Percentiles rank a stretch among this genome's conserved stretches.
phyloP scores from a whole-genome alignment of 2,888 invertebrate genomes.

The Lacanobia wlatinum region DNA sequence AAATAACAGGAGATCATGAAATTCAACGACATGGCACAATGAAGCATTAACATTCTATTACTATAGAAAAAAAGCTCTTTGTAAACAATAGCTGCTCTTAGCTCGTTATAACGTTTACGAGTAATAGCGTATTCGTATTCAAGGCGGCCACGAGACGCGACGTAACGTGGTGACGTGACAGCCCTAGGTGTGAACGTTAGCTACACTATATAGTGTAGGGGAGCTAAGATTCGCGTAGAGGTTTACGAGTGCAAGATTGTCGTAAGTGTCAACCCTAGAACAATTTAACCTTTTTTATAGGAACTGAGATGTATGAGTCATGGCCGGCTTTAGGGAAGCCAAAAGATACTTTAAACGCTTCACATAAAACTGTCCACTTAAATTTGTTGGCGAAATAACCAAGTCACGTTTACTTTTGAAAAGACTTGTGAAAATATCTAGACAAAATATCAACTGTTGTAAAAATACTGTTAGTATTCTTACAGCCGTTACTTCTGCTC shows the following conservation, averaged over 20 bases:
- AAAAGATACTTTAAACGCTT: not conserved
- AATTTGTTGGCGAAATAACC: not conserved
- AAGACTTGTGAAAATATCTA: not conserved
- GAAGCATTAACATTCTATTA: conserved; percentile 64
- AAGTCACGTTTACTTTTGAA: conserved; percentile 22
- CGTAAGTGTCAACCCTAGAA: conserved; percentile 10
- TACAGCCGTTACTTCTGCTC: conserved; percentile 33
- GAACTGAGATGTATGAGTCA: not conserved
- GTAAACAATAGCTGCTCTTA: conserved; percentile 59
- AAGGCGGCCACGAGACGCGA: conserved; percentile 1
- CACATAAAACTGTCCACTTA: not conserved
- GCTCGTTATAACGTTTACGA: conserved; percentile 48
- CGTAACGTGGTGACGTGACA: conserved; percentile 23
- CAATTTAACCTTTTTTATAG: conserved; percentile 4
- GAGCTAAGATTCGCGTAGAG: not conserved
- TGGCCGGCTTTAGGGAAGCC: not conserved
- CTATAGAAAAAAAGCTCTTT: conserved; percentile 59
- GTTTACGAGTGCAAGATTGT: conserved; percentile 10
- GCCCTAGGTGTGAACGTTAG: conserved; percentile 17
- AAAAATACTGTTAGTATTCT: conserved; percentile 33
- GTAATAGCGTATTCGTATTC: conserved; percentile 52
- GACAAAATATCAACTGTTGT: conserved; percentile 27
- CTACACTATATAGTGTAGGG: not conserved
- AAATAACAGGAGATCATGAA: conserved; percentile 58
- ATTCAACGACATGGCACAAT: conserved; percentile 54